phyloP scores from a whole-genome alignment of 2,888 invertebrate species.

The Oscheius sp. region DNA sequence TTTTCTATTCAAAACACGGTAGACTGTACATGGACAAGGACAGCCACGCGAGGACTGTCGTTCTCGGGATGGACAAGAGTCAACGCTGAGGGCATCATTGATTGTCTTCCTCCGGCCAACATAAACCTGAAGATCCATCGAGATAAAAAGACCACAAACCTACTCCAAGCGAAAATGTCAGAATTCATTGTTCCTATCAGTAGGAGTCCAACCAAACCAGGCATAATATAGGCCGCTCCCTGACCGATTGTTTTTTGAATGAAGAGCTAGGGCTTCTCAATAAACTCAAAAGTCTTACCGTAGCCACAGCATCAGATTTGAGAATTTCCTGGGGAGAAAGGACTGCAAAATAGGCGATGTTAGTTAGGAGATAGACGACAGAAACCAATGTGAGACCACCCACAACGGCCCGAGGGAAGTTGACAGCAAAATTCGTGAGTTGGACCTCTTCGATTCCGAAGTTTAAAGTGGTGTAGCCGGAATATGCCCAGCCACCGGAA shows the following conservation, averaged over 20 bases:
- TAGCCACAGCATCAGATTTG: conserved; percentile 49
- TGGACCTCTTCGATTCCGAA: conserved; percentile 51
- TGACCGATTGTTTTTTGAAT: conserved; percentile 44
- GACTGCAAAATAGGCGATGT: conserved; percentile 47
- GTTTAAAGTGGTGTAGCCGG: conserved; percentile 50
- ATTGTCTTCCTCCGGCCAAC: conserved; percentile 44
- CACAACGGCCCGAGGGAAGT: conserved; percentile 42
- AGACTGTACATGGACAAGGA: conserved; percentile 40
- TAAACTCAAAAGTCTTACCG: conserved; percentile 31
- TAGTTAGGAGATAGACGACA: conserved; percentile 44
- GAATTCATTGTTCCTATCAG: conserved; percentile 48
- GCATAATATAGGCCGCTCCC: conserved; percentile 41
- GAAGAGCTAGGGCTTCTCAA: conserved; percentile 35
- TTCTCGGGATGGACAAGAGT: conserved; percentile 49
- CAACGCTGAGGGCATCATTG: conserved; percentile 49
- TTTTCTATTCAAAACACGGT: neutral
- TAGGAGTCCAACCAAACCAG: conserved; percentile 45
- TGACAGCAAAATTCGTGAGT: conserved; percentile 38
- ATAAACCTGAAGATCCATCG: conserved; percentile 52
- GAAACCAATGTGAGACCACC: conserved; percentile 42
- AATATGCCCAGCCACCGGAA: conserved; percentile 52
- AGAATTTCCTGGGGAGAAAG: conserved; percentile 46
- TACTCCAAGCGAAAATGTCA: conserved; percentile 49
- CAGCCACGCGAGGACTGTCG: conserved; percentile 48
- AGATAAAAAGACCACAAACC: too few relatives aligned